A percentile compares a stretch with the other conserved stretches of the same genome.
phyloP scores from a whole-genome alignment of 2,888 invertebrate genomes.

The Oligia fasciuncula region DNA sequence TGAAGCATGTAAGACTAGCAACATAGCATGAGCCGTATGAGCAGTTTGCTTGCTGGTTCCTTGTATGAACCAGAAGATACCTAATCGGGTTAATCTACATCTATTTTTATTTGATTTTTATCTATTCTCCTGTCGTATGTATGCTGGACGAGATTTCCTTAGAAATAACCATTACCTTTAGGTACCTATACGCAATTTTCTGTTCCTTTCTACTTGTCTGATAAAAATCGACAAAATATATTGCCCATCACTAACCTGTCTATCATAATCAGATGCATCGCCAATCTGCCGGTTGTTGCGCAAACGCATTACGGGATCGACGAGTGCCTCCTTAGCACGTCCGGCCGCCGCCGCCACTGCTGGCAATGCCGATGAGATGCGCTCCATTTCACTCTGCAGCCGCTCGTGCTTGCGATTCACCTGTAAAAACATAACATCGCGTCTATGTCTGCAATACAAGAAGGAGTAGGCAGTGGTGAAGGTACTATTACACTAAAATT shows the following conservation, averaged over 20 bases:
- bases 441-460: background rate
- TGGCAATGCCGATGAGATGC: conserved; percentile 79
- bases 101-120: background rate
- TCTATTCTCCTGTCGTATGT: background rate
- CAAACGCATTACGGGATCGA: conserved; percentile 72
- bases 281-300: conserved; percentile 66
- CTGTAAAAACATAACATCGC: conserved; percentile 57
- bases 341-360: conserved; percentile 80
- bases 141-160: background rate
- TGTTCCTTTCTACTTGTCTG: background rate
- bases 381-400: conserved; percentile 81
- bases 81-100: background rate
- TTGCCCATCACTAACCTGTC: conserved; percentile 74
- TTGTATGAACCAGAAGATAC: background rate
- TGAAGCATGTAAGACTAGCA: background rate
- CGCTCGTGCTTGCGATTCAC: conserved; percentile 84
- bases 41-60: background rate
- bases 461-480: background rate
- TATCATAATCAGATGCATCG: conserved; percentile 79
- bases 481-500: background rate
- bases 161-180: background rate
- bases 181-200: background rate
- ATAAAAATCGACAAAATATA: background rate
- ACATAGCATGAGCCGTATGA: background rate
- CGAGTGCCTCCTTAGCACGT: conserved; percentile 79